Conservation (phyloP, 2,797 vertebrate species). For the Molossus molossus region DNA sequence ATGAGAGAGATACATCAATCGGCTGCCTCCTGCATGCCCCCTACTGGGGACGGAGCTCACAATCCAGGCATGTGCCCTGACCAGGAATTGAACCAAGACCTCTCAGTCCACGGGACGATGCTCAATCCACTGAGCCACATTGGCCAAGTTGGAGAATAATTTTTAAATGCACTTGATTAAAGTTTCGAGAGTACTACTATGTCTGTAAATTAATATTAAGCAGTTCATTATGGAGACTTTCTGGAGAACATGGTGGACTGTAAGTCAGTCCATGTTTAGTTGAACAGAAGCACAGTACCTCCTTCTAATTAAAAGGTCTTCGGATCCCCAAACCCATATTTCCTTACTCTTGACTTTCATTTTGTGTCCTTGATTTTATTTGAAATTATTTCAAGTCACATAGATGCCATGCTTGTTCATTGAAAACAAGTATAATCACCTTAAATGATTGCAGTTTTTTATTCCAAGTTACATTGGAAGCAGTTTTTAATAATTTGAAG, state of each 20-base stretch:
- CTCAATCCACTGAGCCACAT: too few relatives aligned
- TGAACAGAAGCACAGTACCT: conserved; percentile 21
- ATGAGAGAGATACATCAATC: too few relatives aligned
- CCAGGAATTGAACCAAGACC: too few relatives aligned
- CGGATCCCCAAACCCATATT: background rate
- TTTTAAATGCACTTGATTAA: conserved; percentile 56
- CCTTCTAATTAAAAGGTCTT: conserved; percentile 46
- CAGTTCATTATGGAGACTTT: conserved; percentile 18
- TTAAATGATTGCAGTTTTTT: conserved; percentile 29
- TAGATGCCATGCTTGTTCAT: background rate
- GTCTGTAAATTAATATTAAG: background rate
- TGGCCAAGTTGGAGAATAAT: background rate
- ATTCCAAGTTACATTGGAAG: background rate
- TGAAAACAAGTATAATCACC: background rate
- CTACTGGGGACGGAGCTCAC: too few relatives aligned
- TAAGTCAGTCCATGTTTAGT: conserved; percentile 8
- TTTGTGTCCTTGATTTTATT: conserved; percentile 24
- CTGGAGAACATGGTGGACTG: background rate
- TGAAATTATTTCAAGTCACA: background rate
- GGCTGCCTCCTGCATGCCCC: too few relatives aligned
- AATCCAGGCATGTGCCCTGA: too few relatives aligned
- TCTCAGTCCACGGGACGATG: too few relatives aligned
- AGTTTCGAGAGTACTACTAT: background rate
- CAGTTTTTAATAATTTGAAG: background rate
- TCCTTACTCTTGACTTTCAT: conserved; percentile 3